phyloP scores from a whole-genome alignment of 2,113 vertebrate genomes.

The Rhinolophus ferrumequinum region DNA sequence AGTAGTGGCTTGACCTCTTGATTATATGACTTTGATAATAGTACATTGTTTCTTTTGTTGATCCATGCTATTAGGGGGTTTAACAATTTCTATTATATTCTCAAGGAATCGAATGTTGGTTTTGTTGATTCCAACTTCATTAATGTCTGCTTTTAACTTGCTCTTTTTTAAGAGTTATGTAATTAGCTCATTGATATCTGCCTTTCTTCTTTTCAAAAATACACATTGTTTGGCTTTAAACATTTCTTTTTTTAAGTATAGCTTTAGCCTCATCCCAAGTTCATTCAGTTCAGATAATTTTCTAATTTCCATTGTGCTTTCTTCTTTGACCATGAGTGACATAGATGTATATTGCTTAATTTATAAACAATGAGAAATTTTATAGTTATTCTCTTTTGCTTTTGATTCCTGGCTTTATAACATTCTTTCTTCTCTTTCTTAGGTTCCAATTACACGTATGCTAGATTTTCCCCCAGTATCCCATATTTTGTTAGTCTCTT shows the following conservation, averaged over 20 bases:
- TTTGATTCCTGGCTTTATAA: slow-evolving; percentile 1
- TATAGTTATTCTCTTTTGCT: not conserved
- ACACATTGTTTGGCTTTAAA: not conserved
- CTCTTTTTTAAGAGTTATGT: not conserved
- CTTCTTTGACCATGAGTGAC: not conserved
- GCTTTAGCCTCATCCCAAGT: not conserved
- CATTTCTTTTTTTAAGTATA: not conserved
- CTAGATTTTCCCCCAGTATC: not conserved
- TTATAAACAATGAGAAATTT: not conserved
- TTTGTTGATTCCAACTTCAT: not conserved
- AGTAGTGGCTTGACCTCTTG: not conserved
- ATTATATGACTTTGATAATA: not conserved
- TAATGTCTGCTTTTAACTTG: slow-evolving; percentile 6
- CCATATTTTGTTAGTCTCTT: not conserved
- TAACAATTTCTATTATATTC: not conserved
- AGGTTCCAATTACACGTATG: not conserved
- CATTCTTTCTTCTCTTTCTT: not conserved
- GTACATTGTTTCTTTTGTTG: not conserved
- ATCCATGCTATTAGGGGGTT: not conserved
- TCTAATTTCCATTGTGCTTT: not conserved
- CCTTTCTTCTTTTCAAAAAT: not conserved
- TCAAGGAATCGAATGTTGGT: not conserved
- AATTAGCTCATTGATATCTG: not conserved
- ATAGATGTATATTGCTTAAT: not conserved
- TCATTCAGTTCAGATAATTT: slow-evolving; percentile 1